A percentile compares a stretch with the other conserved stretches of the same genome.
phyloP scores from a whole-genome alignment of 2,888 invertebrate species.

The Mechanitis mazaeus region DNA sequence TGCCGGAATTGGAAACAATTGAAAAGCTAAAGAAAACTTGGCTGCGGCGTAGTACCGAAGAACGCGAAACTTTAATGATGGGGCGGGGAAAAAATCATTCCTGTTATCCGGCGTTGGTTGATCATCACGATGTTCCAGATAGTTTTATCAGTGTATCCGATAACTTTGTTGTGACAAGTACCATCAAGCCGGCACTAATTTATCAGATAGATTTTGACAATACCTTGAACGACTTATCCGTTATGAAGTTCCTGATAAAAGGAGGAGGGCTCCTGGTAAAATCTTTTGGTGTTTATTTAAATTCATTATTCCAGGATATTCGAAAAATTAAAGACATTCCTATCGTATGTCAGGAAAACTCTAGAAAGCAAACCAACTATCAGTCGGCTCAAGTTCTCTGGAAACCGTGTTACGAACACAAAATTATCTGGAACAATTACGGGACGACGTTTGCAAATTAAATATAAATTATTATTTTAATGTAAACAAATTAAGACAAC shows the following conservation, averaged over 20 bases:
- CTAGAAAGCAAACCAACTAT: not conserved
- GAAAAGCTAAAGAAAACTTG: not conserved
- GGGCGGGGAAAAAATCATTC: not conserved
- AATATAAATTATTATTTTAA: not conserved
- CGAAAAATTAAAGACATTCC: not conserved
- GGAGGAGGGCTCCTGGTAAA: not conserved
- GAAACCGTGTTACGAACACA: conserved; percentile 18
- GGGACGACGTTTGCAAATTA: conserved; percentile 41
- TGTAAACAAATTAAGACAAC: too few species aligned
- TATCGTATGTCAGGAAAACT: not conserved
- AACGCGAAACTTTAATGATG: not conserved
- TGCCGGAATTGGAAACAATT: not conserved
- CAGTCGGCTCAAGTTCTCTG: not conserved
- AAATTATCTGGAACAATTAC: conserved; percentile 34
- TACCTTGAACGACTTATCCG: not conserved
- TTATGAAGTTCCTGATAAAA: conserved; percentile 1
- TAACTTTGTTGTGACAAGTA: not conserved
- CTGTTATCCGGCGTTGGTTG: not conserved
- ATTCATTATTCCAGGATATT: not conserved
- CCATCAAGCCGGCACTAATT: not conserved
- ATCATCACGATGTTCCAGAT: not conserved
- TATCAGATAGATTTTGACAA: not conserved
- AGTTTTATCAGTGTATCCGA: not conserved
- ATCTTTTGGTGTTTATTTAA: not conserved
- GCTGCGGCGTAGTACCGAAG: not conserved